phyloP scores from a whole-genome alignment of 2,888 invertebrate genomes.

The Plemyria rubiginata region DNA sequence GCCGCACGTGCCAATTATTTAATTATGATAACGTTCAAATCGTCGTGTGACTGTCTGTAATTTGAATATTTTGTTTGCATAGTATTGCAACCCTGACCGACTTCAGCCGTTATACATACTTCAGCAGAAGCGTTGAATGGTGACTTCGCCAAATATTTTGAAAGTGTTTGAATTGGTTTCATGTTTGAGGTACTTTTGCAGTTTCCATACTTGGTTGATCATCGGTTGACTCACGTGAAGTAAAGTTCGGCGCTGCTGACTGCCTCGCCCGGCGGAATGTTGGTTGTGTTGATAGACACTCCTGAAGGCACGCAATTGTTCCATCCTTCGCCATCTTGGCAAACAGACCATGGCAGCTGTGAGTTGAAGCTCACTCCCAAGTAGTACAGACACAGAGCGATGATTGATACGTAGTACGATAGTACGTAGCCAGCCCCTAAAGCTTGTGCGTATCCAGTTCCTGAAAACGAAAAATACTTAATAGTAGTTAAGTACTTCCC shows the following conservation, averaged over 20 bases:
- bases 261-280: constrained; percentile 45
- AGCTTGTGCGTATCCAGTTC: constrained; percentile 89
- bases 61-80: too few relatives aligned
- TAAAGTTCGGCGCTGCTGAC: constrained; percentile 85
- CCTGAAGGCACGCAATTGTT: constrained; percentile 73
- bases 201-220: not conserved
- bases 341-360: constrained; percentile 90
- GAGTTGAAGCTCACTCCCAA: constrained; percentile 88
- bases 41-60: too few relatives aligned
- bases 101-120: too few relatives aligned
- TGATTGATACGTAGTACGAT: constrained; percentile 91
- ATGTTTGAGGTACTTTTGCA: too few relatives aligned
- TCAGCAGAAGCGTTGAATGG: too few relatives aligned
- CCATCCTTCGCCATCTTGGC: constrained; percentile 82
- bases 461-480: constrained; percentile 59
- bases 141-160: too few relatives aligned
- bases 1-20: too few relatives aligned
- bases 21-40: too few relatives aligned
- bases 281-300: constrained; percentile 48
- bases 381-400: constrained; percentile 90
- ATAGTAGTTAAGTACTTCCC: too few relatives aligned
- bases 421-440: constrained; percentile 87
- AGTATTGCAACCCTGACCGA: too few relatives aligned
- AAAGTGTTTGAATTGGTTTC: too few relatives aligned
- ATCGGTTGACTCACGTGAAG: constrained; percentile 76